These are phyloP conservation scores for Arremon aurantiirostris DNA, from an alignment of 2,797 vertebrate species.

Conservation along the genomic window DNA sequence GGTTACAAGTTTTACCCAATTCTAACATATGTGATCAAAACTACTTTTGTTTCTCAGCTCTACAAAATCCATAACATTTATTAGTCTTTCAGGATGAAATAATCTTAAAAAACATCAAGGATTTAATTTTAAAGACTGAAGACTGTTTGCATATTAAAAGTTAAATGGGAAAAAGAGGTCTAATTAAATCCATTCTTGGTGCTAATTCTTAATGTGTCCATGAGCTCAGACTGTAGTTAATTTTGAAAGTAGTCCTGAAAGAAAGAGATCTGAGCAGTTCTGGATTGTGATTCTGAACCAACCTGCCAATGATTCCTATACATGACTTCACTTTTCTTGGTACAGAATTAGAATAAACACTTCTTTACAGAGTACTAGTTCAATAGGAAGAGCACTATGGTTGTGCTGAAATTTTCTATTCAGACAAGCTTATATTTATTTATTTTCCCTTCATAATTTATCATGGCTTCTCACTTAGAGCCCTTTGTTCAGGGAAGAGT, in stretches of 20 bases:
- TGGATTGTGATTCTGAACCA: background rate
- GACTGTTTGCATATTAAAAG: background rate
- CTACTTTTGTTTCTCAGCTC: background rate
- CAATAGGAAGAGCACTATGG: background rate
- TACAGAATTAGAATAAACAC: background rate
- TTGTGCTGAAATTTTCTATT: background rate
- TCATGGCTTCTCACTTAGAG: background rate
- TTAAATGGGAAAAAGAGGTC: background rate
- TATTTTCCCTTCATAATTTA: background rate
- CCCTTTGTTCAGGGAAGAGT: background rate
- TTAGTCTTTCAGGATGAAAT: background rate
- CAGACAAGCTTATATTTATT: background rate
- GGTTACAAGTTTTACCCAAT: constrained; percentile 21
- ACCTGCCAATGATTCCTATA: background rate
- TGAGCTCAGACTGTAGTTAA: background rate
- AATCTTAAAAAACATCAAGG: background rate
- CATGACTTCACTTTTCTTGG: background rate
- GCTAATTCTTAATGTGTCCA: background rate
- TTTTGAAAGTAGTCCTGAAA: background rate
- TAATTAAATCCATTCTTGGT: constrained; percentile 8
- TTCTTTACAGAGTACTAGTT: background rate
- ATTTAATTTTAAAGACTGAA: background rate
- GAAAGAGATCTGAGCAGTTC: background rate
- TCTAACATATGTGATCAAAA: background rate
- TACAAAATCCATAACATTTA: background rate